A percentile compares a stretch with the other conserved stretches of the same genome.
These are phyloP conservation scores for Antigone vipio DNA, from an alignment of 2,113 vertebrate genomes.

Conservation along the genomic window DNA sequence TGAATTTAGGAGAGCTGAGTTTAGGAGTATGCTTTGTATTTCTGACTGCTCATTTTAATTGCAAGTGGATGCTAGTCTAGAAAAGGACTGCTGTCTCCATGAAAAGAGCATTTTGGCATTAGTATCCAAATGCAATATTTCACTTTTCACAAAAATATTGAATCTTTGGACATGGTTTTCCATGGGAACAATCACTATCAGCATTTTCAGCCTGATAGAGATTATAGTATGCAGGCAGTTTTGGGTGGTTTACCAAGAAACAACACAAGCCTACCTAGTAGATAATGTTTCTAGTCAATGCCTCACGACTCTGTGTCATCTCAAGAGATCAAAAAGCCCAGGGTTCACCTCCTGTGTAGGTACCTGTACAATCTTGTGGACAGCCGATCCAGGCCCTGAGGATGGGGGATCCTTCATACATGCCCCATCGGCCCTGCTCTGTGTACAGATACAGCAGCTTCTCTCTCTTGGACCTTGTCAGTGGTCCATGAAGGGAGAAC, in stretches of 20 bases:
- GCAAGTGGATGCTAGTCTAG: background rate
- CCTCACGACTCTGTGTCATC: background rate
- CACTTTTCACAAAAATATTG: background rate
- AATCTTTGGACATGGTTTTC: background rate
- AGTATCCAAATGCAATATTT: background rate
- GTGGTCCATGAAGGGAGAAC: background rate
- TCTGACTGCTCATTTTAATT: background rate
- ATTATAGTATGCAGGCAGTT: background rate
- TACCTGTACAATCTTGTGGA: background rate
- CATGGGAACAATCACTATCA: background rate
- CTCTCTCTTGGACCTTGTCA: background rate
- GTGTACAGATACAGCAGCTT: background rate
- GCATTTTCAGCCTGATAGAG: background rate
- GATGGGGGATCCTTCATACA: background rate
- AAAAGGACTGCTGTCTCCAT: background rate
- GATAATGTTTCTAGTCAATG: background rate
- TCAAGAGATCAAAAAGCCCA: background rate
- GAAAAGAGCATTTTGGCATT: background rate
- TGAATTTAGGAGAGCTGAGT: background rate
- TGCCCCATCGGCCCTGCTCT: fast-evolving
- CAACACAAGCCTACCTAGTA: background rate
- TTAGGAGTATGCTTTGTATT: background rate
- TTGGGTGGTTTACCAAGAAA: background rate
- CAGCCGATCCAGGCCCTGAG: background rate
- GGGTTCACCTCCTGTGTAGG: background rate